Evolutionary conservation across 2,888 invertebrate genomes (phyloP).

Genomic region (Hirtodrosophila alboralis): DNA sequence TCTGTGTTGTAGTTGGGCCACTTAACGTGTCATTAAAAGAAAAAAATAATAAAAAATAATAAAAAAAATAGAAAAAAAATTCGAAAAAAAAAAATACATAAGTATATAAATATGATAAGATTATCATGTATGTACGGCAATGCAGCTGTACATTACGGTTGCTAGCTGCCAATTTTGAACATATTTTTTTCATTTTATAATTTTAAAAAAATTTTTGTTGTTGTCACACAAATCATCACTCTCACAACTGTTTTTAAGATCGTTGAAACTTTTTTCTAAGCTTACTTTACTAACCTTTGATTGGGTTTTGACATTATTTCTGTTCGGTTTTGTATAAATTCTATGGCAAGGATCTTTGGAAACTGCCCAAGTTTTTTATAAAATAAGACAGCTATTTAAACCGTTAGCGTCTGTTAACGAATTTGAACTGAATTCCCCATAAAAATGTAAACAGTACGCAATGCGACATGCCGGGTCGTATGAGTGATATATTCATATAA

Average conservation of each 20-base stretch:
- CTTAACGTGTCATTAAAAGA: conserved; percentile 26
- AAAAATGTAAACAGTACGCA: conserved; percentile 70
- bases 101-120: conserved; percentile 34
- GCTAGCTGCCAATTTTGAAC: conserved; percentile 15
- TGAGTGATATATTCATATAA: conserved; percentile 72
- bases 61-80: not conserved
- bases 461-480: conserved; percentile 64
- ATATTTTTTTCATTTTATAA: too few relatives aligned
- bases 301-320: conserved; percentile 33
- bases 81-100: conserved; percentile 9
- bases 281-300: conserved; percentile 34
- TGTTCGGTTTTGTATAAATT: conserved; percentile 1
- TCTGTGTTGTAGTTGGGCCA: conserved; percentile 9
- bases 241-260: not conserved
- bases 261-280: not conserved
- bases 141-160: conserved; percentile 35
- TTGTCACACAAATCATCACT: conserved; percentile 1
- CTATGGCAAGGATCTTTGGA: conserved; percentile 28
- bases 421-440: conserved; percentile 69
- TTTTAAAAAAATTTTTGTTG: too few relatives aligned
- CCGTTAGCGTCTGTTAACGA: conserved; percentile 77
- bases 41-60: too few relatives aligned
- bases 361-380: not conserved
- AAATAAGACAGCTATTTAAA: conserved; percentile 35
- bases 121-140: conserved; percentile 24